Evolutionary conservation across 2,113 vertebrate species (phyloP).

Genomic region (Chloropsis hardwickii): DNA sequence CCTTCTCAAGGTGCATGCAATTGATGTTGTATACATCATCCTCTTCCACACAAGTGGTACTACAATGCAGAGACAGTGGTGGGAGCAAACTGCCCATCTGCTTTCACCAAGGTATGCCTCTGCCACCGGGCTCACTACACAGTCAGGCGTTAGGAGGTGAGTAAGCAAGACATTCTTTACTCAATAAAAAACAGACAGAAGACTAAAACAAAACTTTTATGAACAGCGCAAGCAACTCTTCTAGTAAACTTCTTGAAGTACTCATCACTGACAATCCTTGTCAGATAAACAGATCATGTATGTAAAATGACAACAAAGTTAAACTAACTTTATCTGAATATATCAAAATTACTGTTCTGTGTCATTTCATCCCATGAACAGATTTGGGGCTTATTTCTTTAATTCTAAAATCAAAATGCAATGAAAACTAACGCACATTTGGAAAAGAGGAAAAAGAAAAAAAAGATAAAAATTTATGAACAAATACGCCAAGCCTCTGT

Average conservation of each 20-base stretch:
- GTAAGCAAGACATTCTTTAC: not conserved
- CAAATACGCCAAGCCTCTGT: not conserved
- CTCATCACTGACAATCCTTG: not conserved
- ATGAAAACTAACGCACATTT: not conserved
- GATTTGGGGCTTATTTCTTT: not conserved
- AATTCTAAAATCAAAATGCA: not conserved
- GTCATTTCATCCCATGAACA: not conserved
- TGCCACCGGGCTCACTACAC: not conserved
- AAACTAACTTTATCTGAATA: not conserved
- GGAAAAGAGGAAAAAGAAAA: not conserved
- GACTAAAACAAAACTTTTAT: not conserved
- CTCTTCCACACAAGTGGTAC: not conserved
- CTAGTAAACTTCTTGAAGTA: not conserved
- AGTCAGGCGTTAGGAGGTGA: not conserved
- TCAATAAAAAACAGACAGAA: not conserved
- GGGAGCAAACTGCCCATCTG: not conserved
- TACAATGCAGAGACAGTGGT: not conserved
- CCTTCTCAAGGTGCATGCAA: not conserved
- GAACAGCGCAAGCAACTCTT: not conserved
- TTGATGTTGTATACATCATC: not conserved
- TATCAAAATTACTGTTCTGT: not conserved
- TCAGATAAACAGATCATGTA: not conserved
- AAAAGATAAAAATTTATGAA: not conserved
- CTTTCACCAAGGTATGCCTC: not conserved
- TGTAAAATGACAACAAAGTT: not conserved